These are phyloP conservation scores for Enteromius viviparus DNA, from an alignment of 2,797 vertebrate species.

Conservation along the genomic window DNA sequence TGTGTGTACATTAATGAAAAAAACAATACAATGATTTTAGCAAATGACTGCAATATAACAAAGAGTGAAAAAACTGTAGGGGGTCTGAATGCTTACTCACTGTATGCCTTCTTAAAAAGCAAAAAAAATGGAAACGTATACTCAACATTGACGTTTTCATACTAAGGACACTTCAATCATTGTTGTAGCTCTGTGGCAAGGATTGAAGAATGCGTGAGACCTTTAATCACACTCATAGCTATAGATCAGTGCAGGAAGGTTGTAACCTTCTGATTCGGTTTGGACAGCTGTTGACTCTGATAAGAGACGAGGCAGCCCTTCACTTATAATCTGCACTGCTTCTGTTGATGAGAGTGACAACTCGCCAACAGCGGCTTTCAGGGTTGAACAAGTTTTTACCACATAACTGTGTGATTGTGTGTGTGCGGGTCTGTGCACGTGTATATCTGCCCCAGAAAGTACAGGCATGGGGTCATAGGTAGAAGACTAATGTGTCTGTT, in stretches of 20 bases:
- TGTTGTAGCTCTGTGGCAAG: not conserved
- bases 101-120: not conserved
- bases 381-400: constrained; percentile 58
- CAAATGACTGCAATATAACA: too few relatives aligned
- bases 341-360: constrained; percentile 72
- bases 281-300: constrained; percentile 56
- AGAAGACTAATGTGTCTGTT: constrained; percentile 22
- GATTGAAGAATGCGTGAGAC: constrained; percentile 8
- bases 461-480: constrained; percentile 24
- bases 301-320: constrained; percentile 71
- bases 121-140: not conserved
- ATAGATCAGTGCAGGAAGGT: constrained; percentile 46
- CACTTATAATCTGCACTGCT: constrained; percentile 68
- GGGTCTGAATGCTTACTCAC: too few relatives aligned
- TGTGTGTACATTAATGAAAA: too few relatives aligned
- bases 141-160: constrained; percentile 9
- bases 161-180: constrained; percentile 21
- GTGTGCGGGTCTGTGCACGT: constrained; percentile 19
- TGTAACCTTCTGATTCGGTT: constrained; percentile 52
- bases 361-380: constrained; percentile 74
- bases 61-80: too few relatives aligned
- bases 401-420: constrained; percentile 40
- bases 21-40: too few relatives aligned
- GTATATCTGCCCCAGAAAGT: constrained; percentile 30
- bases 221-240: constrained; percentile 36